phyloP scores from a whole-genome alignment of 2,113 vertebrate species.

The Pogona vitticeps region DNA sequence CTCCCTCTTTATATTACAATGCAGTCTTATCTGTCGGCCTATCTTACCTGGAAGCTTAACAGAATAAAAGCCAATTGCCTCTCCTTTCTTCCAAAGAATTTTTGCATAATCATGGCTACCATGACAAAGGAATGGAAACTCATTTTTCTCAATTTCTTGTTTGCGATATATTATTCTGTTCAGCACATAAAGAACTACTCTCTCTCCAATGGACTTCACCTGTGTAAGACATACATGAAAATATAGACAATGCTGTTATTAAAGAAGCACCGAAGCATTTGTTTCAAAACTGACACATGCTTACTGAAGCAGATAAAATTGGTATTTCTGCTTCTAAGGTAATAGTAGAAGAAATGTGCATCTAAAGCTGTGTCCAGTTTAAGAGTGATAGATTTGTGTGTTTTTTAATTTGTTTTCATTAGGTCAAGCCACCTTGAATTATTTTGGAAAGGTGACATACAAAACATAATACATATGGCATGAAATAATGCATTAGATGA shows the following conservation, averaged over 20 bases:
- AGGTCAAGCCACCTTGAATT: background rate
- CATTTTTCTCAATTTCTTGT: conserved; percentile 82
- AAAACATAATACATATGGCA: background rate
- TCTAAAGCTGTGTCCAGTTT: background rate
- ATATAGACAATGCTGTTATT: background rate
- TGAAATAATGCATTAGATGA: background rate
- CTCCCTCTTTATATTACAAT: background rate
- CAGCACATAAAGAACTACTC: conserved; percentile 89
- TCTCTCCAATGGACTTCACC: conserved; percentile 87
- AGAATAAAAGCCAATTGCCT: conserved; percentile 93
- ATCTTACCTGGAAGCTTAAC: conserved; percentile 86
- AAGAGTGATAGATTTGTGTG: background rate
- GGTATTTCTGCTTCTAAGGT: background rate
- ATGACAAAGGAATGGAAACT: conserved; percentile 88
- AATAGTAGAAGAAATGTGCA: background rate
- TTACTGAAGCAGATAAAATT: background rate
- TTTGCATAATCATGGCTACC: conserved; percentile 83
- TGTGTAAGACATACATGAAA: conserved; percentile 65
- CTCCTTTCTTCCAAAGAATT: conserved; percentile 88
- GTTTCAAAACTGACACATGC: background rate
- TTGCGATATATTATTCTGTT: conserved; percentile 91
- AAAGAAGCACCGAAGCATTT: background rate
- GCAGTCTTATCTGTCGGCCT: background rate
- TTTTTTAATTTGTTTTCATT: background rate
- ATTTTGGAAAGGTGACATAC: background rate